A percentile compares a stretch with the other conserved stretches of the same genome.
phyloP scores from a whole-genome alignment of 2,797 vertebrate species.

The Nyctalus aviator region DNA sequence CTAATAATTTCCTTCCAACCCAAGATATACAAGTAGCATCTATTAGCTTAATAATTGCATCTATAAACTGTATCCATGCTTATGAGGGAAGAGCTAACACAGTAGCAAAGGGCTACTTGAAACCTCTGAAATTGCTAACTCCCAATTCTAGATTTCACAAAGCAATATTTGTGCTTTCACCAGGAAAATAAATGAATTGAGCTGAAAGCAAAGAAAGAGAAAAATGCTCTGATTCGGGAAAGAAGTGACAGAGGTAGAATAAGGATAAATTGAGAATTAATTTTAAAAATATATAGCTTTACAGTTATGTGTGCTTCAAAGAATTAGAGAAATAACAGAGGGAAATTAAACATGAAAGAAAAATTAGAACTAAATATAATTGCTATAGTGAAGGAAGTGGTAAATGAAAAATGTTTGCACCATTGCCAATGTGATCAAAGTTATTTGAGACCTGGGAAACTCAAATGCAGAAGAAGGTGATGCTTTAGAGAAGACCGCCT shows the following conservation, averaged over 20 bases:
- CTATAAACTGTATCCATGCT: neutral
- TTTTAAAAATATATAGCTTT: neutral
- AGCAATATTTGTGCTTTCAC: neutral
- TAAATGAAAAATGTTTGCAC: neutral
- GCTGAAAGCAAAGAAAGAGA: neutral
- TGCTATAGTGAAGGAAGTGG: neutral
- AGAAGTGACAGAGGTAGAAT: neutral
- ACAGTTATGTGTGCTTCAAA: slow-evolving; percentile 37
- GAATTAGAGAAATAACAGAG: neutral
- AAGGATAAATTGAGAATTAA: neutral
- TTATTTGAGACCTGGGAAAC: neutral
- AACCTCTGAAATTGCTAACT: neutral
- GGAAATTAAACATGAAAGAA: slow-evolving; percentile 37
- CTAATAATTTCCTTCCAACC: neutral
- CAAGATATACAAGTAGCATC: neutral
- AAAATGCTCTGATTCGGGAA: neutral
- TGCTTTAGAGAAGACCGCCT: neutral
- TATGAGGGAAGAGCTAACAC: neutral
- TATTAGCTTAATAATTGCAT: neutral
- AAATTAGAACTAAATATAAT: slow-evolving; percentile 26
- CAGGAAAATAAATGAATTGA: neutral
- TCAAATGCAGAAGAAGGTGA: neutral
- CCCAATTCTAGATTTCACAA: neutral
- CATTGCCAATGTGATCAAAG: neutral
- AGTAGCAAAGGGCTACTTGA: neutral